Evolutionary conservation across 2,113 vertebrate species (phyloP).

Genomic region (Lagopus leucura): DNA sequence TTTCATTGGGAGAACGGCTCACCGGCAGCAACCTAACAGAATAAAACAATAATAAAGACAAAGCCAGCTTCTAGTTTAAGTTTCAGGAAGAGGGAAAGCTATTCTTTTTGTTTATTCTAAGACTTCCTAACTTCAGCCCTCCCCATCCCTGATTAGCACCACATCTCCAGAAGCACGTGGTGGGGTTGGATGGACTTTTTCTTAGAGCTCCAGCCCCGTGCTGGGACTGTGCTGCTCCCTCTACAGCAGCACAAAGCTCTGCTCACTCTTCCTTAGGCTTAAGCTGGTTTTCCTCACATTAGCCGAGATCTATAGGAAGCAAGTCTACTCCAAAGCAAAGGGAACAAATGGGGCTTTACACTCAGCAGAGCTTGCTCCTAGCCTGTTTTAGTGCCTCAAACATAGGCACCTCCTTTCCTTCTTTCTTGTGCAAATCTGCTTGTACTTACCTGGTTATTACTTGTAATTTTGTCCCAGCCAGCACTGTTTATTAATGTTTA

Average conservation of each 20-base stretch:
- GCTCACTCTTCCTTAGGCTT: neutral
- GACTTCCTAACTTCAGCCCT: neutral
- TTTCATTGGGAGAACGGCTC: neutral
- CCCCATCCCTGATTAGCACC: neutral
- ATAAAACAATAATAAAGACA: neutral
- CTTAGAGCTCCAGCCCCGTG: neutral
- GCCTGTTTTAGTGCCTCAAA: neutral
- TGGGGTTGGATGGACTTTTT: neutral
- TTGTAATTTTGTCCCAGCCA: neutral
- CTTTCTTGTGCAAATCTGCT: slow-evolving; percentile 48
- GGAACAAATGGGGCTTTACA: neutral
- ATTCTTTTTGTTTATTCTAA: neutral
- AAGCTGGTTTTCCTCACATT: fast-evolving
- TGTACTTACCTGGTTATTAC: slow-evolving; percentile 11
- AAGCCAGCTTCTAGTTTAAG: neutral
- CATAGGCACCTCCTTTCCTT: neutral
- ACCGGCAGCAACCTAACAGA: neutral
- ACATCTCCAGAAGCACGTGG: neutral
- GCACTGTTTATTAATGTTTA: neutral
- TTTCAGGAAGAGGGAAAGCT: neutral
- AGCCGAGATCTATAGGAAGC: neutral
- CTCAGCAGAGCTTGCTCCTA: neutral
- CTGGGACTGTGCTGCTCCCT: neutral
- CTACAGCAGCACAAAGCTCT: neutral
- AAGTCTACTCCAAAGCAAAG: neutral